phyloP scores from a whole-genome alignment of 2,797 vertebrate species.

The Fundulus diaphanus region DNA sequence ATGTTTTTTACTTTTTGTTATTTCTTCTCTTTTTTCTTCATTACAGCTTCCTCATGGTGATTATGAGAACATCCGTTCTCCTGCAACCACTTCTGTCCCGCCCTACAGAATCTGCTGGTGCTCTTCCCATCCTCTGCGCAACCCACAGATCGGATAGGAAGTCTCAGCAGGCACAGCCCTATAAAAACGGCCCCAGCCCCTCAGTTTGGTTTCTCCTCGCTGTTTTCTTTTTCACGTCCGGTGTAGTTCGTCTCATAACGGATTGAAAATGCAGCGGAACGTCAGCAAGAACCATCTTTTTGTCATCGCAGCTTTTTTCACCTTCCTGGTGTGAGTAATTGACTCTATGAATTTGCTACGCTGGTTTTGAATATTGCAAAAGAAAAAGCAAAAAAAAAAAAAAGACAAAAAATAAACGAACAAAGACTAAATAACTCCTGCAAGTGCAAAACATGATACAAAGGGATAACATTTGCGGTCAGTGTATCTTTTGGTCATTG shows the following conservation, averaged over 20 bases:
- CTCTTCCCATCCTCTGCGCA: too few relatives aligned
- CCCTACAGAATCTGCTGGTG: not conserved
- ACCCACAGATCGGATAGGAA: not conserved
- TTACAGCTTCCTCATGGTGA: not conserved
- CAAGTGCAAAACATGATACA: too few relatives aligned
- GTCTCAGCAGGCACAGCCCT: not conserved
- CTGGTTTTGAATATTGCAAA: too few relatives aligned
- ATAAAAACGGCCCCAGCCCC: not conserved
- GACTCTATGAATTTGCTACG: not conserved
- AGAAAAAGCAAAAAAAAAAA: too few relatives aligned
- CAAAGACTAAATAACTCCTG: too few relatives aligned
- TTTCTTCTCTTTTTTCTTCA: not conserved
- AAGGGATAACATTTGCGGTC: too few relatives aligned
- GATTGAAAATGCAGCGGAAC: conserved; percentile 1
- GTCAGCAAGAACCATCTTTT: not conserved
- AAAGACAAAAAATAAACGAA: too few relatives aligned
- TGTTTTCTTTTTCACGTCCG: not conserved
- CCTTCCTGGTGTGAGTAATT: conserved; percentile 20
- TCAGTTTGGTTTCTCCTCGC: not conserved
- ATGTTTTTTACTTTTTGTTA: not conserved
- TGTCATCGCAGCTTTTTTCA: not conserved
- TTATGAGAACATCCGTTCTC: not conserved
- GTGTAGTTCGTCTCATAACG: not conserved
- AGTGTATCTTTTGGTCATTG: too few relatives aligned
- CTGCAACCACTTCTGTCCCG: not conserved